phyloP scores from a whole-genome alignment of 2,113 vertebrate genomes.

The Morone saxatilis region DNA sequence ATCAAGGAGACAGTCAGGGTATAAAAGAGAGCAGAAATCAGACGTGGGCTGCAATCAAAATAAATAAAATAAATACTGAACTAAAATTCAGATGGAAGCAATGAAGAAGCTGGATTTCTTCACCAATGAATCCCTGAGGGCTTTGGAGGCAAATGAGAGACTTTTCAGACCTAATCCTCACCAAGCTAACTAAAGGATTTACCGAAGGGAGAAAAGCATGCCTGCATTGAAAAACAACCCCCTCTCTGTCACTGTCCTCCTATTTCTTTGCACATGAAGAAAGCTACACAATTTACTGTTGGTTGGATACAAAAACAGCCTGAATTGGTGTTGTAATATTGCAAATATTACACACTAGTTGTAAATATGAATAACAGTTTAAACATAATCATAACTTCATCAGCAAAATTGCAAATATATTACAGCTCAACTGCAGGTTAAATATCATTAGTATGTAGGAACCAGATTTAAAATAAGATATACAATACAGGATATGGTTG shows the following conservation, averaged over 20 bases:
- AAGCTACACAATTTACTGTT: slow-evolving; percentile 9
- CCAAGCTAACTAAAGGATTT: slow-evolving; percentile 69
- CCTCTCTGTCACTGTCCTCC: slow-evolving; percentile 20
- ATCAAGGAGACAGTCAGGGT: slow-evolving; percentile 11
- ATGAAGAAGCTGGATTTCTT: slow-evolving; percentile 49
- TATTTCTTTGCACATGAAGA: slow-evolving; percentile 20
- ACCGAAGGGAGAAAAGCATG: slow-evolving; percentile 43
- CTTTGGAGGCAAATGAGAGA: slow-evolving; percentile 72
- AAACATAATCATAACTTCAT: not conserved
- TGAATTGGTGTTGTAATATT: not conserved
- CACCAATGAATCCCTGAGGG: slow-evolving; percentile 55
- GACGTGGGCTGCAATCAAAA: slow-evolving; percentile 48
- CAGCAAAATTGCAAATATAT: not conserved
- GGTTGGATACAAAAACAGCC: slow-evolving; percentile 4
- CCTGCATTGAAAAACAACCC: slow-evolving; percentile 54
- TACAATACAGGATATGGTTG: not conserved
- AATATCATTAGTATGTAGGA: not conserved
- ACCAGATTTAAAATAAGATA: not conserved
- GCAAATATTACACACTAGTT: not conserved
- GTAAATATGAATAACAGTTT: not conserved
- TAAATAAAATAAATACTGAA: slow-evolving; percentile 43
- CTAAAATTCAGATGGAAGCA: slow-evolving; percentile 45
- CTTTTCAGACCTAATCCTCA: slow-evolving; percentile 71
- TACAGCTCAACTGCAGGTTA: not conserved
- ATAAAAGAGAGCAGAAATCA: slow-evolving; percentile 36